Percentiles rank a stretch among this genome's conserved stretches.
These are phyloP conservation scores for Protophormia terraenovae DNA, from an alignment of 2,888 invertebrate species.

Conservation along the genomic window DNA sequence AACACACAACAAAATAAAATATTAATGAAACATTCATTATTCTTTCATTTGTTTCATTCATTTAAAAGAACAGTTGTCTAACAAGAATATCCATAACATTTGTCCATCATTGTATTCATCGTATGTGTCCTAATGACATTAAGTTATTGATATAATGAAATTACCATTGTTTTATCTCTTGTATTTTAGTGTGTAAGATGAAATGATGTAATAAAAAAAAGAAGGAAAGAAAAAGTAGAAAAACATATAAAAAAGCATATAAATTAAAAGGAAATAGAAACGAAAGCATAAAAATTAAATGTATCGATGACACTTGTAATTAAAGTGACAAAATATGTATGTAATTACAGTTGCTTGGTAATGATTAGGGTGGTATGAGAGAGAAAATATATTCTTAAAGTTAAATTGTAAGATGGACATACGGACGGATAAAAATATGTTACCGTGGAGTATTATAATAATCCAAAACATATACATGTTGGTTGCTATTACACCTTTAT, in stretches of 20 bases:
- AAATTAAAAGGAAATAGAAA: not conserved
- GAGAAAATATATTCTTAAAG: too few relatives aligned
- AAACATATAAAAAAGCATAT: too few relatives aligned
- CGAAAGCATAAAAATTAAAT: not conserved
- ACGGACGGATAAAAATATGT: too few relatives aligned
- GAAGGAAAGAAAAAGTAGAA: too few relatives aligned
- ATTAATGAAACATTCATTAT: not conserved
- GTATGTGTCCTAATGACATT: constrained; percentile 33
- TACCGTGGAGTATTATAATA: too few relatives aligned
- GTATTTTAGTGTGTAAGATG: not conserved
- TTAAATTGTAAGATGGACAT: too few relatives aligned
- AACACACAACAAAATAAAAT: not conserved
- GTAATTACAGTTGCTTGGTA: too few relatives aligned
- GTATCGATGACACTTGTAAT: not conserved
- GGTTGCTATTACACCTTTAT: too few relatives aligned
- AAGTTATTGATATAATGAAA: constrained; percentile 51
- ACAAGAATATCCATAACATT: not conserved
- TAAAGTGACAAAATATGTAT: not conserved
- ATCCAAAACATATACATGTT: too few relatives aligned
- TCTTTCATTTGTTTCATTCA: not conserved
- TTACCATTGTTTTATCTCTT: constrained; percentile 14
- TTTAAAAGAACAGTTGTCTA: not conserved
- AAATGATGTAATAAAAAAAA: not conserved
- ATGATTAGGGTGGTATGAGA: too few relatives aligned
- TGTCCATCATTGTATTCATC: not conserved